Base-by-base conservation (phyloP, 1,140 invertebrate species). In the Drosophila santomea region DNA sequence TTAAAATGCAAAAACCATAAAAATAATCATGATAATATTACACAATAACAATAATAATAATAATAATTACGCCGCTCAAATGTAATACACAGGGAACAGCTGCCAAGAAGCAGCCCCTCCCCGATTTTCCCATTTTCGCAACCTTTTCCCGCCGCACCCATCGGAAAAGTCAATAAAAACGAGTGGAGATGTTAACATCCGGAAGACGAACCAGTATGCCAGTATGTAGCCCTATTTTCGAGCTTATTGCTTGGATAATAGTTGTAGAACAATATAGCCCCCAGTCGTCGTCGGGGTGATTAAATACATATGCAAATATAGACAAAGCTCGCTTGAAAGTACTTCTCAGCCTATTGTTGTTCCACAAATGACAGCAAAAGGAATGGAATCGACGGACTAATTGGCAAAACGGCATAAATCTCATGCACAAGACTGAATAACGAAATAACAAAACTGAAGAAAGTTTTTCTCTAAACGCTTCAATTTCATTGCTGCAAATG, bases 1-100 rank as follows among this genome's bases (percentile, higher is more conserved):
- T 83, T 84, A 84, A 83, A 83, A 83, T 83, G 80, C 75, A 83
- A 71, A 84, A 84, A 79, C 80, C 74, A 84, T 83, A 83, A 84
- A 76, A 83, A 80, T 75, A 80, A 83, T 75, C 75, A 83, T 83
- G 58, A 79, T 62, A 80, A 83, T 71, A 84, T 66, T 71, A 75
- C 72, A 84, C 57, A 84, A 84, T 83, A 78, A 81, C 59, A 38
- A 38, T 14, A 38, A 38, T 38, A 38, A 39, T 39, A 78, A 67
- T 61, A 78, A 56, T 44, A 61, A 55, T 50, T 67, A 55, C 52
- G 45, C 44, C 28, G 56, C 47, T 68, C 61, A 36, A 74, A 56
- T 57, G 56, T 66, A 47, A 47, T 45, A 35, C 57, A 52, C n/a
- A 25, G 61, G 35, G 35, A 83, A 74, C 79, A 82, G 62, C 79